phyloP scores from a whole-genome alignment of 2,888 invertebrate species.

The Dryococelus australis region DNA sequence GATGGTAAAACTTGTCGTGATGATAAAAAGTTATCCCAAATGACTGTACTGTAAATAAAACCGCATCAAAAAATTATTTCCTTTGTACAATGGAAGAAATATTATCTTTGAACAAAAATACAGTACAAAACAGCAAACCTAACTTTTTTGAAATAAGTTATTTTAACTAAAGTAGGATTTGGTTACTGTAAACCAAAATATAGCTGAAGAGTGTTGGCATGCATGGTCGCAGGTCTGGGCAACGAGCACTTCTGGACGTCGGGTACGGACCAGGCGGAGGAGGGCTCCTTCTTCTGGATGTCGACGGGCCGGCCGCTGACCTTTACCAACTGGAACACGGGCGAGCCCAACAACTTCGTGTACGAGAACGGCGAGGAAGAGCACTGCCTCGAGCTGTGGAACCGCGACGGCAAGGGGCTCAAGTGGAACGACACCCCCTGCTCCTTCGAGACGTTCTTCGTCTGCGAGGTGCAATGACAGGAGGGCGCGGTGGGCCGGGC shows the following conservation, averaged over 20 bases:
- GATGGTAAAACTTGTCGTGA: too few relatives aligned
- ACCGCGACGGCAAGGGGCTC: slow-evolving; percentile 88
- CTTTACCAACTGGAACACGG: slow-evolving; percentile 93
- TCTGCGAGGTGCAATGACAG: slow-evolving; percentile 79
- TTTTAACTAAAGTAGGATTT: too few relatives aligned
- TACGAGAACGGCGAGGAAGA: slow-evolving; percentile 94
- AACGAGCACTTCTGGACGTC: slow-evolving; percentile 95
- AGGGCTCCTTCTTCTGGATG: slow-evolving; percentile 94
- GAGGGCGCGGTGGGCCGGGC: slow-evolving; percentile 4
- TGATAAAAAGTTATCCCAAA: too few relatives aligned
- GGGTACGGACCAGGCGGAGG: slow-evolving; percentile 87
- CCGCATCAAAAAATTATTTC: too few relatives aligned
- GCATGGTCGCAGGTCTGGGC: slow-evolving; percentile 71
- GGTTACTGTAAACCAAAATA: too few relatives aligned
- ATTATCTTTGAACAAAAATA: too few relatives aligned
- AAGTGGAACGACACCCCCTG: slow-evolving; percentile 96
- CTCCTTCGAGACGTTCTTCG: slow-evolving; percentile 91
- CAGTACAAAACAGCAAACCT: too few relatives aligned
- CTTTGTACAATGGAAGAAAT: too few relatives aligned
- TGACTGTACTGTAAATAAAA: too few relatives aligned
- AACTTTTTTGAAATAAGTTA: too few relatives aligned
- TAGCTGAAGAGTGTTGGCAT: too few relatives aligned
- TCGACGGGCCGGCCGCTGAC: slow-evolving; percentile 87
- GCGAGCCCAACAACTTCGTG: slow-evolving; percentile 92
- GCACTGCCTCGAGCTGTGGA: slow-evolving; percentile 90